Evolutionary conservation across 2,113 vertebrate genomes (phyloP).

Genomic region (Triplophysa rosa): DNA sequence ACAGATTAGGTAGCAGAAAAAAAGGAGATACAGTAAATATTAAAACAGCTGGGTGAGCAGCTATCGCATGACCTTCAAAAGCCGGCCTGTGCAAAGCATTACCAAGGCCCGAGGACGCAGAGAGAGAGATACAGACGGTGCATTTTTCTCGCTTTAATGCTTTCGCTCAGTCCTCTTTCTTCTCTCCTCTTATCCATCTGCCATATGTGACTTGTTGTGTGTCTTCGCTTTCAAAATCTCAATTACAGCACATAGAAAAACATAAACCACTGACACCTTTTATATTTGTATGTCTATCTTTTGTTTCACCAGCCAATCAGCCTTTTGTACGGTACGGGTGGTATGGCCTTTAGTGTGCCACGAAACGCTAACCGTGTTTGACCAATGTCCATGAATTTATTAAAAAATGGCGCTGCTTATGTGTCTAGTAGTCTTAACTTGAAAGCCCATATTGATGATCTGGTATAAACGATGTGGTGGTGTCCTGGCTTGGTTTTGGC

Average conservation of each 20-base stretch:
- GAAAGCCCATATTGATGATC: conserved; percentile 7
- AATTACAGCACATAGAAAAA: conserved; percentile 43
- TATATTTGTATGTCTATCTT: neutral
- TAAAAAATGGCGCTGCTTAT: neutral
- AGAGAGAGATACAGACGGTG: conserved; percentile 62
- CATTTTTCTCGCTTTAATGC: conserved; percentile 69
- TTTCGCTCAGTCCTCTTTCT: conserved; percentile 64
- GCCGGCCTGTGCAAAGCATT: conserved; percentile 74
- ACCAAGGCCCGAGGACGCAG: conserved; percentile 68
- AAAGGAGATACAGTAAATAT: conserved; percentile 65
- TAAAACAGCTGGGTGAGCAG: conserved; percentile 77
- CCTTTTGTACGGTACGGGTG: neutral
- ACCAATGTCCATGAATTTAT: neutral
- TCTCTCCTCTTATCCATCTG: conserved; percentile 67
- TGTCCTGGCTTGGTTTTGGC: conserved; percentile 11
- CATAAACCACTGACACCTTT: conserved; percentile 9
- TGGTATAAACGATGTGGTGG: neutral
- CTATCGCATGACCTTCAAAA: conserved; percentile 71
- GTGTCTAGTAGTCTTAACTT: conserved; percentile 28
- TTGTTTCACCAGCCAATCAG: neutral
- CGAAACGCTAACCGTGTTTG: conserved; percentile 11
- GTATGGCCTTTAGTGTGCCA: neutral
- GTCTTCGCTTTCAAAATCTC: conserved; percentile 57
- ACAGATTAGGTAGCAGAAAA: conserved; percentile 52
- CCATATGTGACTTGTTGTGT: conserved; percentile 71